Evolutionary conservation across 2,113 vertebrate species (phyloP).

Genomic region (Probosciger aterrimus): DNA sequence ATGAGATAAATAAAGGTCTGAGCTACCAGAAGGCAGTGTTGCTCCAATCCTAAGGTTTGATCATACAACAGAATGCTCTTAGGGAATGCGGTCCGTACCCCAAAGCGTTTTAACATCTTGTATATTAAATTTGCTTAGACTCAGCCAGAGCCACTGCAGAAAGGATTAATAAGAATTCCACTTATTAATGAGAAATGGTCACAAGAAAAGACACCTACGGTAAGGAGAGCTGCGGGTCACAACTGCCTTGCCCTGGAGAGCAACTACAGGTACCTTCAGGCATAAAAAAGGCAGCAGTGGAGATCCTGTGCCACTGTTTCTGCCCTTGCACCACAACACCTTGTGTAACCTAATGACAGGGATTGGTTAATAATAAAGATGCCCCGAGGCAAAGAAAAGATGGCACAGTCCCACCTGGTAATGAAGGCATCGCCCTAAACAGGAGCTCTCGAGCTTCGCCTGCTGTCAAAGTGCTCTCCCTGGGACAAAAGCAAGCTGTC

Average conservation of each 20-base stretch:
- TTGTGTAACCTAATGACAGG: rapidly evolving
- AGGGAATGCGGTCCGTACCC: neutral
- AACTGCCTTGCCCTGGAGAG: neutral
- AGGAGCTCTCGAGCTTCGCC: neutral
- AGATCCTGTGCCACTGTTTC: rapidly evolving
- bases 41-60: neutral
- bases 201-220: rapidly evolving
- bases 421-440: neutral
- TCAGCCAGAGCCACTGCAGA: neutral
- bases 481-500: neutral
- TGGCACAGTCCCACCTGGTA: neutral
- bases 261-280: neutral
- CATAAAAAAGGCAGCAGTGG: rapidly evolving
- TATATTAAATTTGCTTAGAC: neutral
- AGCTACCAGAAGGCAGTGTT: neutral
- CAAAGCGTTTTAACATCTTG: neutral
- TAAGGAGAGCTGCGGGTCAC: neutral
- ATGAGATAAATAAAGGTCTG: neutral
- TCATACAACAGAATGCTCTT: neutral
- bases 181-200: neutral
- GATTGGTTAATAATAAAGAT: neutral
- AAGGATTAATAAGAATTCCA: neutral
- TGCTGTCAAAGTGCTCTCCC: neutral
- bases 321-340: neutral
- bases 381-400: neutral